phyloP scores from a whole-genome alignment of 2,888 invertebrate genomes.

The Mystacides longicornis region DNA sequence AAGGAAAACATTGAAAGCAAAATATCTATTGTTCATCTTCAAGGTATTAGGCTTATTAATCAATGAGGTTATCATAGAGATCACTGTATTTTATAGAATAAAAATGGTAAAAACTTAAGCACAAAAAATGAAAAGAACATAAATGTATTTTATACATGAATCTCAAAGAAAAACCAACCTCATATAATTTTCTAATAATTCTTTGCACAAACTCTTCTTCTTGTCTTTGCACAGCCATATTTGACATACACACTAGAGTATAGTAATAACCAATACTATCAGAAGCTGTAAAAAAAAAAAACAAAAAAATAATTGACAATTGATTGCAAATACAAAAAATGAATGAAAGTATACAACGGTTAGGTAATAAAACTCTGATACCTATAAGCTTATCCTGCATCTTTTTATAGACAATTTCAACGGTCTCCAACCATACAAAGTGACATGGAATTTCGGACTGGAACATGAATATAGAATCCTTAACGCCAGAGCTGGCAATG shows the following conservation, averaged over 20 bases:
- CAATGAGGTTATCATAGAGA: no score
- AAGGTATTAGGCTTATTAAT: no score
- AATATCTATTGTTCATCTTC: no score
- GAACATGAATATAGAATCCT: slow-evolving; percentile 21
- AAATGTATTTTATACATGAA: background rate
- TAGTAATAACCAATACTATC: slow-evolving; percentile 25
- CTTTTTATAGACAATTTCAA: slow-evolving; percentile 11
- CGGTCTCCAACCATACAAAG: slow-evolving; percentile 10
- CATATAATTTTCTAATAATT: slow-evolving; percentile 16
- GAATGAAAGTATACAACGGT: background rate
- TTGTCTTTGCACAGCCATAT: slow-evolving; percentile 21
- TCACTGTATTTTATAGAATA: background rate
- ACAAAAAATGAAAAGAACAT: no score
- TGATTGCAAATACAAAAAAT: background rate
- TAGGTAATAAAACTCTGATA: background rate
- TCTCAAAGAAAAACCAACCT: slow-evolving; percentile 11
- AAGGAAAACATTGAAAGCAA: background rate
- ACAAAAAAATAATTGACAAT: background rate
- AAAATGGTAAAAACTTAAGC: background rate
- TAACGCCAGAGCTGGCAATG: slow-evolving; percentile 18
- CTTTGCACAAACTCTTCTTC: slow-evolving; percentile 18
- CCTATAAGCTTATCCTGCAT: slow-evolving; percentile 19
- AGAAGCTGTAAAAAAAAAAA: slow-evolving; percentile 17
- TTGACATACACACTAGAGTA: slow-evolving; percentile 21
- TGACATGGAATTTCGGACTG: slow-evolving; percentile 23